Percentiles rank a stretch among this genome's conserved stretches.
Evolutionary conservation across 2,113 vertebrate genomes (phyloP).

Genomic region (Eulemur rufifrons): DNA sequence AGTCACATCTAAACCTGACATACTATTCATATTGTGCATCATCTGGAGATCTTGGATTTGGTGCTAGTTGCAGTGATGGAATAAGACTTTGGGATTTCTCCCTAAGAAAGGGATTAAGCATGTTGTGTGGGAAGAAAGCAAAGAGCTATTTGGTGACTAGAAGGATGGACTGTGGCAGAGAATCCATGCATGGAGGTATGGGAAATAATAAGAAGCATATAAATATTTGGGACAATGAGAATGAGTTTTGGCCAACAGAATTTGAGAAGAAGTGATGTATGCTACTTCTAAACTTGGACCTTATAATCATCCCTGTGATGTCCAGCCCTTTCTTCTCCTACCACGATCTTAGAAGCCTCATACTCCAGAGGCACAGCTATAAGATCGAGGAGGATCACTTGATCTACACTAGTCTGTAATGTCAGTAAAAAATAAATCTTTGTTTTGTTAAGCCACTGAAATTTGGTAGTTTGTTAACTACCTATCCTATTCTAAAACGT

Average conservation of each 20-base stretch:
- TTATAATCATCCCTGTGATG: not conserved
- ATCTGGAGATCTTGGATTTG: not conserved
- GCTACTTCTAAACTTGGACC: slow-evolving; percentile 8
- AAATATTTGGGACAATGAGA: not conserved
- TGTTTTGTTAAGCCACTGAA: not conserved
- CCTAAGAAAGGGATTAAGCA: not conserved
- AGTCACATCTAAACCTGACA: not conserved
- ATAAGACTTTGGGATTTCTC: not conserved
- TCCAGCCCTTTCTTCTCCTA: not conserved
- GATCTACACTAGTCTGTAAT: not conserved
- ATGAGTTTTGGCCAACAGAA: not conserved
- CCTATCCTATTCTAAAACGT: not conserved
- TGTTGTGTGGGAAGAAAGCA: not conserved
- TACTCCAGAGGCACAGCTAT: not conserved
- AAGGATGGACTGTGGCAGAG: slow-evolving; percentile 6
- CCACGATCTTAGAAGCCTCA: not conserved
- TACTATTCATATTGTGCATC: not conserved
- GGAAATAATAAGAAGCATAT: not conserved
- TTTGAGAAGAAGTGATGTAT: not conserved
- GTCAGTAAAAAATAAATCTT: not conserved
- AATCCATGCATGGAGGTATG: not conserved
- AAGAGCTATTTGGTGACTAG: slow-evolving; percentile 35
- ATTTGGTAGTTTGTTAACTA: not conserved
- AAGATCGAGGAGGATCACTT: not conserved
- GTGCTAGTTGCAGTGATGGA: not conserved